phyloP scores from a whole-genome alignment of 2,888 invertebrate genomes.

The Hyppa rectilinea region DNA sequence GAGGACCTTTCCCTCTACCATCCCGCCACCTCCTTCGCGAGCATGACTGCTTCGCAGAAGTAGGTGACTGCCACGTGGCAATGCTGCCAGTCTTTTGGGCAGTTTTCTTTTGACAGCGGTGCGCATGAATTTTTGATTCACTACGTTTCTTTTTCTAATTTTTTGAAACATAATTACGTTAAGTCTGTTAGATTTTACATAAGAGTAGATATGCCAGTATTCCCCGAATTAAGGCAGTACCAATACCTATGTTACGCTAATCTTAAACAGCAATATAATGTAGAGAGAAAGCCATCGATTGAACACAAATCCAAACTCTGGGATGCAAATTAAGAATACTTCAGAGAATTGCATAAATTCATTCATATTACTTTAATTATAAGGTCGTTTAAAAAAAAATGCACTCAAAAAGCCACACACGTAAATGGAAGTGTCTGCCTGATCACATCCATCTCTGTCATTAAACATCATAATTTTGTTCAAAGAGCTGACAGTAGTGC shows the following conservation, averaged over 20 bases:
- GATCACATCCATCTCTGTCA: not conserved
- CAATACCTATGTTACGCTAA: not conserved
- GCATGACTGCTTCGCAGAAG: too few relatives aligned
- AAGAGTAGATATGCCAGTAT: not conserved
- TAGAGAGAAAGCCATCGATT: not conserved
- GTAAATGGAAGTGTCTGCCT: not conserved
- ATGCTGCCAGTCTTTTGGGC: too few relatives aligned
- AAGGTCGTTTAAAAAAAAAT: not conserved
- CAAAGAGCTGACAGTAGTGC: slow-evolving; percentile 13
- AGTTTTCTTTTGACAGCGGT: too few relatives aligned
- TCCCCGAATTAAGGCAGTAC: not conserved
- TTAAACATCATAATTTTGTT: slow-evolving; percentile 9
- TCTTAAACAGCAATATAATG: not conserved
- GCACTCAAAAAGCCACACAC: not conserved
- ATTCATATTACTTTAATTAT: too few relatives aligned
- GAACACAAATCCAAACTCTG: not conserved
- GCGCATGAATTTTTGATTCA: too few relatives aligned
- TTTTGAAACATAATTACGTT: too few relatives aligned
- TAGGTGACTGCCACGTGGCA: too few relatives aligned
- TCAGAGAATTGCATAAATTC: not conserved
- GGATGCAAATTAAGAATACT: not conserved
- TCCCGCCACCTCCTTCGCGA: too few relatives aligned
- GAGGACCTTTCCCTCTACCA: too few relatives aligned
- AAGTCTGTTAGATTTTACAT: too few relatives aligned
- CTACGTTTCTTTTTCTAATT: too few relatives aligned